These are phyloP conservation scores for Ephestia elutella DNA, from an alignment of 1,140 invertebrate species.

Conservation along the genomic window DNA sequence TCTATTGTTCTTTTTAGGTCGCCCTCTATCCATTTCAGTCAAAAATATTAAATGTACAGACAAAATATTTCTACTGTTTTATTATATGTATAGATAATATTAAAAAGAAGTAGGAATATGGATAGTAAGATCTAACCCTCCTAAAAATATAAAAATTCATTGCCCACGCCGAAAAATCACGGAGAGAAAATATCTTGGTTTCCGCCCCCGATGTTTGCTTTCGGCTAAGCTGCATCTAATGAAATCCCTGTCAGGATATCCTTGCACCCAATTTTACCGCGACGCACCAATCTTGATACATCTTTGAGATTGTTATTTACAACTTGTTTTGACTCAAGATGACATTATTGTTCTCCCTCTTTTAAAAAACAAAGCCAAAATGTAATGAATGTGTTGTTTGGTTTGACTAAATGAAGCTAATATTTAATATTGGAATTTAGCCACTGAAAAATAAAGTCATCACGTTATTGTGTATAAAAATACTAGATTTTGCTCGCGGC, in stretches of 20 bases:
- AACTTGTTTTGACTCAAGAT: neutral
- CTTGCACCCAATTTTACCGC: constrained; percentile 52
- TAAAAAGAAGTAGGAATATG: neutral
- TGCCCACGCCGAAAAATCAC: constrained; percentile 50
- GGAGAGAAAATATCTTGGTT: constrained; percentile 57
- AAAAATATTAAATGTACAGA: too few relatives aligned
- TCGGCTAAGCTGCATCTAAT: constrained; percentile 72
- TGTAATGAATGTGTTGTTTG: too few relatives aligned
- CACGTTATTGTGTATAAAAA: too few relatives aligned
- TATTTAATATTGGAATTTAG: too few relatives aligned
- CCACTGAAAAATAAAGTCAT: too few relatives aligned
- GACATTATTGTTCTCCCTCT: too few relatives aligned
- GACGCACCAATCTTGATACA: constrained; percentile 36
- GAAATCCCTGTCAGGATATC: constrained; percentile 68
- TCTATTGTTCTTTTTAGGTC: too few relatives aligned
- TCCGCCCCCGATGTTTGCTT: constrained; percentile 65
- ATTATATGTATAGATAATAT: too few relatives aligned
- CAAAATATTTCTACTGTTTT: too few relatives aligned
- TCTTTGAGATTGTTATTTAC: constrained; percentile 6
- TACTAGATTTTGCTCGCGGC: too few relatives aligned
- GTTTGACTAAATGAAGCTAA: too few relatives aligned
- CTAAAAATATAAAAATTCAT: constrained; percentile 41
- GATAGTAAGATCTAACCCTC: neutral
- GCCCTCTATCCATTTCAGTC: too few relatives aligned
- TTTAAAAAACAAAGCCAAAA: neutral